Base-by-base conservation (phyloP, 2,888 invertebrate genomes). In the Rotaria macrura region DNA sequence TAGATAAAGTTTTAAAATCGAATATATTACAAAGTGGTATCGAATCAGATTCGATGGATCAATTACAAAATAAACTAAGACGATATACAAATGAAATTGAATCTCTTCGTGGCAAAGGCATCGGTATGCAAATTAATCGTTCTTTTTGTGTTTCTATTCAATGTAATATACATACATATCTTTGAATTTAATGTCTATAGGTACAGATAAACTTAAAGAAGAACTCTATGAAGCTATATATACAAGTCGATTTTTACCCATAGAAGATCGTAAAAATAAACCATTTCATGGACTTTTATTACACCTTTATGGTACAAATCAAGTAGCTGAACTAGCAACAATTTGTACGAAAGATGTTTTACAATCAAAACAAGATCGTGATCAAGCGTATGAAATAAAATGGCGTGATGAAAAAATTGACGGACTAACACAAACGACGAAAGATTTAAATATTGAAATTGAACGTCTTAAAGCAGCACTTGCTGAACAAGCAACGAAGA, bases 231-330 rank as follows among this genome's bases (percentile, higher is more conserved):
- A 79, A 25, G 40, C 79, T 12, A n/a, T 79, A 10, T 79, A 79
- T 43, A 79, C 43, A 43, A 79, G 79, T 79, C 79, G 79, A 7
- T 43, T 6, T 43, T 43, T 79, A 43, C 43, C 79, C 20, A 43
- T 79, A 40, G 43, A 79, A 79, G 79, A 79, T 43, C 40, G n/a
- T n/a, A 79, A 79, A 40, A 79, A 79, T 79, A 79, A 40, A 43
- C 34, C 79, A n/a, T 79, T 79, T 25, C n/a, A 79, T n/a, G 43
- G 43, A 9, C 43, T 79, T 40, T 25, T 79, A 25, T 1, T n/a
- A 25, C 79, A 43, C n/a, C 43, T 79, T 14, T 79, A 43, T 43
- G 79, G 79, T 12, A 25, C 25, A 4, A 43, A 79, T 43, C 79
- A 79, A 43, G 79, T 79, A 5, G 43, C 43, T n/a, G 79, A 79